A percentile compares a stretch with the other conserved stretches of the same genome.
phyloP scores from a whole-genome alignment of 2,797 vertebrate species.

The Holocentrus rufus region DNA sequence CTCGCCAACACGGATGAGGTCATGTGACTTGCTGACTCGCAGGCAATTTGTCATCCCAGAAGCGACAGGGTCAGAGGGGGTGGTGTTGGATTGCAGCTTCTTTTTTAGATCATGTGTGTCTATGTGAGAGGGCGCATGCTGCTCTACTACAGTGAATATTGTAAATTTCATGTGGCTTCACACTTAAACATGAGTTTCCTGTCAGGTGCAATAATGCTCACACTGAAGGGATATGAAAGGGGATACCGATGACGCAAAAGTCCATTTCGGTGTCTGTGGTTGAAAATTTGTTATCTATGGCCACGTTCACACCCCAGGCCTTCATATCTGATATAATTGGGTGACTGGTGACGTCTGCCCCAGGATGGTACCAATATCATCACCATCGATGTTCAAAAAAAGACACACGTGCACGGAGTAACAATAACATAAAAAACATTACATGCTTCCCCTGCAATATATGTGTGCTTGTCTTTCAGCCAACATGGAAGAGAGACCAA shows the following conservation, averaged over 20 bases:
- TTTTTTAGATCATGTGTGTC: not conserved
- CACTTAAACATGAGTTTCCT: slow-evolving; percentile 36
- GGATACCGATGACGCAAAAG: not conserved
- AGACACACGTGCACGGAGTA: too few relatives aligned
- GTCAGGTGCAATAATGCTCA: slow-evolving; percentile 12
- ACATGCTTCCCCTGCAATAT: too few relatives aligned
- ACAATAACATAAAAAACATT: too few relatives aligned
- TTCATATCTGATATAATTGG: too few relatives aligned
- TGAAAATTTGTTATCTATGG: too few relatives aligned
- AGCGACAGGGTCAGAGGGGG: slow-evolving; percentile 49
- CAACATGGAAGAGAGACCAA: too few relatives aligned
- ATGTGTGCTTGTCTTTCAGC: too few relatives aligned
- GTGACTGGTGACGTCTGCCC: too few relatives aligned
- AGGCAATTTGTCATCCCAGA: slow-evolving; percentile 55
- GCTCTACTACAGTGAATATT: slow-evolving; percentile 27
- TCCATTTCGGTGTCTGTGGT: not conserved
- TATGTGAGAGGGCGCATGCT: slow-evolving; percentile 7
- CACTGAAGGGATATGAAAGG: not conserved
- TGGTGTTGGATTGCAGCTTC: slow-evolving; percentile 10
- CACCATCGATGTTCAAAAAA: too few relatives aligned
- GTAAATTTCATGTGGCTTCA: slow-evolving; percentile 18
- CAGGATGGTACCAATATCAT: too few relatives aligned
- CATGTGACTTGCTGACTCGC: slow-evolving; percentile 50
- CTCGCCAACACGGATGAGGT: slow-evolving; percentile 39
- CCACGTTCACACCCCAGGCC: too few relatives aligned